These are phyloP conservation scores for Clarias platycephalus DNA, from an alignment of 2,797 vertebrate species.

Conservation along the genomic window DNA sequence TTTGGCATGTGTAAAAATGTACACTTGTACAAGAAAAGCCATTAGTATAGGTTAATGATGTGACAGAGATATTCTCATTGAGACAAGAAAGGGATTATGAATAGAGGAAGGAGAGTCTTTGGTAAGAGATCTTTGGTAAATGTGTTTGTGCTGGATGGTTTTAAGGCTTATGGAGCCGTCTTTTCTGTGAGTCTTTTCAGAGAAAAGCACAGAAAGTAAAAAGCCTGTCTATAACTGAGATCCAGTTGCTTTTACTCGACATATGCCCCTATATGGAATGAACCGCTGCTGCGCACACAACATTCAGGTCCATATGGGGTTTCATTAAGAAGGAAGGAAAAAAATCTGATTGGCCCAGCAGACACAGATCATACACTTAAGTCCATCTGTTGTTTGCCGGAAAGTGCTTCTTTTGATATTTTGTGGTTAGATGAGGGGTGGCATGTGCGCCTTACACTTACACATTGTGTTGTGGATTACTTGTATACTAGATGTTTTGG, in stretches of 20 bases:
- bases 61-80: not conserved
- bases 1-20: slow-evolving; percentile 42
- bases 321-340: not conserved
- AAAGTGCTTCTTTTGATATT: not conserved
- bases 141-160: slow-evolving; percentile 10
- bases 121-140: not conserved
- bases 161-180: not conserved
- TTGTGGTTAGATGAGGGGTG: not conserved
- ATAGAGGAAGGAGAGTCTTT: not conserved
- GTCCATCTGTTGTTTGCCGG: not conserved
- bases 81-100: not conserved
- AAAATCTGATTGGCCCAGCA: not conserved
- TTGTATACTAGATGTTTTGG: not conserved
- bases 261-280: not conserved
- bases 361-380: not conserved
- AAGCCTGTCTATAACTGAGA: not conserved
- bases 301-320: not conserved
- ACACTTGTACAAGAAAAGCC: not conserved
- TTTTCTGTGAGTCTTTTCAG: not conserved
- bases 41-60: slow-evolving; percentile 1
- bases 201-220: not conserved
- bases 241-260: not conserved
- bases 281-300: not conserved
- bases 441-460: not conserved
- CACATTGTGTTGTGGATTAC: not conserved